Percentiles rank a stretch among this genome's conserved stretches.
phyloP scores from a whole-genome alignment of 2,888 invertebrate species.

The Nymphalis polychloros region DNA sequence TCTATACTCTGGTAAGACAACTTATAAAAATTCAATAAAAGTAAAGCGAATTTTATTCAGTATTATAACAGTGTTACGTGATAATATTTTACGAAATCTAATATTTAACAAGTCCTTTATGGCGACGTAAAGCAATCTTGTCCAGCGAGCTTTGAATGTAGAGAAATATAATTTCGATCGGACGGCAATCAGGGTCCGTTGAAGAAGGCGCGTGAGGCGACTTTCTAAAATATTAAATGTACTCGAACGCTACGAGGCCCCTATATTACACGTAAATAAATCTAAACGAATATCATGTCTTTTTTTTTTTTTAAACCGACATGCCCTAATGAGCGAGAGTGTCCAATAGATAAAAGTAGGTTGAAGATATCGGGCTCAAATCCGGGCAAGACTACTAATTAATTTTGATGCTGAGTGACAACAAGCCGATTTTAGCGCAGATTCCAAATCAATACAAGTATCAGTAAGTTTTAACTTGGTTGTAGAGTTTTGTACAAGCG shows the following conservation, averaged over 20 bases:
- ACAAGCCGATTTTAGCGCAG: no score
- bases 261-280: constrained; percentile 32
- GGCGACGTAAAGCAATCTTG: constrained; percentile 68
- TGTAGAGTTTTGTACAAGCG: no score
- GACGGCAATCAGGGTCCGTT: constrained; percentile 81
- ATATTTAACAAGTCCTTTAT: constrained; percentile 46
- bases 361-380: no score
- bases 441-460: no score
- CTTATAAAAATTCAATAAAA: constrained; percentile 16
- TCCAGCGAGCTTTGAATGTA: constrained; percentile 75
- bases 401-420: no score
- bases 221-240: constrained; percentile 75
- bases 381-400: no score
- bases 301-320: constrained; percentile 13
- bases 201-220: constrained; percentile 80
- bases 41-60: constrained; percentile 16
- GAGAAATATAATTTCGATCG: constrained; percentile 81
- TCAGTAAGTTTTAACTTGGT: no score
- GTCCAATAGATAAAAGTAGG: no score
- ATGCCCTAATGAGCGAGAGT: background rate
- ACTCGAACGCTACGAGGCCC: constrained; percentile 41
- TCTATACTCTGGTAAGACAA: background rate
- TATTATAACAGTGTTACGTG: constrained; percentile 37
- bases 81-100: constrained; percentile 46
- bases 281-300: constrained; percentile 20